These are phyloP conservation scores for Coelinius sp. DNA, from an alignment of 2,888 invertebrate species.

Conservation along the genomic window DNA sequence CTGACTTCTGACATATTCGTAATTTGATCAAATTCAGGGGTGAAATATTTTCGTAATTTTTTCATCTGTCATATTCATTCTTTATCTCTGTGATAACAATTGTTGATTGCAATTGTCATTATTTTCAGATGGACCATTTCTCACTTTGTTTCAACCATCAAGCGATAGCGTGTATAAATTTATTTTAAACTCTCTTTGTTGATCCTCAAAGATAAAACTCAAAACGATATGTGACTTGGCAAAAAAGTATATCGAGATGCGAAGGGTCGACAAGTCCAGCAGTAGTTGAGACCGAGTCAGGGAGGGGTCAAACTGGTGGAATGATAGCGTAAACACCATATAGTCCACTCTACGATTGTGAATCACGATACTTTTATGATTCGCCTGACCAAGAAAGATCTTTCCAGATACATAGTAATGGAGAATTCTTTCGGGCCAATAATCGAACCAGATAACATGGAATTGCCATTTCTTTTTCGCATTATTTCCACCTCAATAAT, in stretches of 20 bases:
- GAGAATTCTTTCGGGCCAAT: conserved; percentile 68
- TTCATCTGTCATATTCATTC: too few species aligned
- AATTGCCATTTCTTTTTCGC: conserved; percentile 25
- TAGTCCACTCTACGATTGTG: conserved; percentile 58
- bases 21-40: conserved; percentile 45
- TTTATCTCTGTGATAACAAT: too few species aligned
- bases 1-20: conserved; percentile 43
- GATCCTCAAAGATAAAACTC: background rate
- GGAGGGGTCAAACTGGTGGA: background rate
- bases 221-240: conserved; percentile 1
- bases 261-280: background rate
- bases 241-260: background rate
- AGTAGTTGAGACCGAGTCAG: background rate
- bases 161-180: too few species aligned
- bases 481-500: conserved; percentile 11
- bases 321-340: conserved; percentile 55
- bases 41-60: conserved; percentile 2
- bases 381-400: conserved; percentile 65
- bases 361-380: conserved; percentile 57
- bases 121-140: too few species aligned
- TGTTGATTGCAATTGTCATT: too few species aligned
- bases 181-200: too few species aligned
- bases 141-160: too few species aligned
- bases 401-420: conserved; percentile 69
- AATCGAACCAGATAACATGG: conserved; percentile 61